phyloP scores from a whole-genome alignment of 2,888 invertebrate species.

The Xestia c-nigrum region DNA sequence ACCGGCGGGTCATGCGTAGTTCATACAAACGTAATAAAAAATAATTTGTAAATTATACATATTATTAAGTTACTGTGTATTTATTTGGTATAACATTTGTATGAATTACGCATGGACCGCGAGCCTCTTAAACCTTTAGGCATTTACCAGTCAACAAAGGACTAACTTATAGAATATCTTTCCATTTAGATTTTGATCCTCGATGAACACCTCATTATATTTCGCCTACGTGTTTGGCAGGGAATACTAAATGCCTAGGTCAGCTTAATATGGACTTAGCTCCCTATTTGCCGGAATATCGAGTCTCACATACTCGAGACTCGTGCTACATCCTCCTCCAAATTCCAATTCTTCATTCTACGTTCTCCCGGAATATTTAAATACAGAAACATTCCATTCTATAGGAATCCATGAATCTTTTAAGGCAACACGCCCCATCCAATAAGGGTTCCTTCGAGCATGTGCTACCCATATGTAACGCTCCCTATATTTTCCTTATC shows the following conservation, averaged over 20 bases:
- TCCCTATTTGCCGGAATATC: slow-evolving; percentile 8
- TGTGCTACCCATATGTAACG: slow-evolving; percentile 67
- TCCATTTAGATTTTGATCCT: background rate
- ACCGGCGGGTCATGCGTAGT: too few species aligned
- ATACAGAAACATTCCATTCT: slow-evolving; percentile 65
- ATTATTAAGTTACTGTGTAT: too few species aligned
- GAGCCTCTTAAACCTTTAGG: background rate
- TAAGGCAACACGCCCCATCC: slow-evolving; percentile 67
- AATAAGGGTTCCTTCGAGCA: slow-evolving; percentile 66
- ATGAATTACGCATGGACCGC: too few species aligned
- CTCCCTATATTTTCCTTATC: slow-evolving; percentile 71
- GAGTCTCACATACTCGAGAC: slow-evolving; percentile 16
- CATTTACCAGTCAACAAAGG: background rate
- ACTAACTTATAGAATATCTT: background rate
- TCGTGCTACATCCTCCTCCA: slow-evolving; percentile 15
- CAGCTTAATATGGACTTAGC: background rate
- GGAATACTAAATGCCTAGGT: slow-evolving; percentile 9
- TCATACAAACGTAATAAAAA: too few species aligned
- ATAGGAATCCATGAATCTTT: slow-evolving; percentile 67
- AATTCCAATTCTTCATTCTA: slow-evolving; percentile 52
- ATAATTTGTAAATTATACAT: too few species aligned
- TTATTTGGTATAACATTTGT: too few species aligned
- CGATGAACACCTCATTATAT: slow-evolving; percentile 11
- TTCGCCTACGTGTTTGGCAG: slow-evolving; percentile 8
- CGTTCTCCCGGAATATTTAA: slow-evolving; percentile 63